phyloP scores from a whole-genome alignment of 2,888 invertebrate genomes.

The Oscheius onirici region DNA sequence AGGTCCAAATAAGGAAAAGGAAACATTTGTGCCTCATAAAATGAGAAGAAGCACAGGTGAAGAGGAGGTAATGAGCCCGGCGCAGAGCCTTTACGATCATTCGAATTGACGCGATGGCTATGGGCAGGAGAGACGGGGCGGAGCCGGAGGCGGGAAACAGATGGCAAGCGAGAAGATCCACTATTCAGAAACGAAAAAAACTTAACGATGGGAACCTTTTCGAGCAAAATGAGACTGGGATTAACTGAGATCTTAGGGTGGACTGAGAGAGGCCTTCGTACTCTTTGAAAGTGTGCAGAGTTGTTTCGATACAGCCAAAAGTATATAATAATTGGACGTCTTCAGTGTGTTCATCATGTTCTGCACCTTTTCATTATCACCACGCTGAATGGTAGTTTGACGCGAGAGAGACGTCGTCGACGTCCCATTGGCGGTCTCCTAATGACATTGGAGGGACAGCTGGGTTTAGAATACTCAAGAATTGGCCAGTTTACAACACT shows the following conservation, averaged over 20 bases:
- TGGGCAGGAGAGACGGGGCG: slow-evolving; percentile 4
- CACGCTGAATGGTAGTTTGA: too few species aligned
- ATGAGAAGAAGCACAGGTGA: slow-evolving; percentile 26
- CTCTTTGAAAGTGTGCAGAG: too few species aligned
- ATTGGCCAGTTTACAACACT: too few species aligned
- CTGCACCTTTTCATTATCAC: too few species aligned
- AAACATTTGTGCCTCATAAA: slow-evolving; percentile 2
- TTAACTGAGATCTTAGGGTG: background rate
- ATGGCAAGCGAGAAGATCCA: background rate
- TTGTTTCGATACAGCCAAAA: too few species aligned
- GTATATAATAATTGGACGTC: background rate
- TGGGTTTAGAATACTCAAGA: too few species aligned
- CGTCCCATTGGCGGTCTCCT: slow-evolving; percentile 1
- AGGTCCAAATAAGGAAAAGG: too few species aligned
- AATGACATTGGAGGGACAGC: slow-evolving; percentile 8
- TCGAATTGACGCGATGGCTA: slow-evolving; percentile 24
- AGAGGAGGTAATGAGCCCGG: slow-evolving; percentile 29
- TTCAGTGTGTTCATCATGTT: too few species aligned
- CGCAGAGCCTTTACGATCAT: slow-evolving; percentile 29
- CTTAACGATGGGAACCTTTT: background rate
- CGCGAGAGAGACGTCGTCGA: too few species aligned
- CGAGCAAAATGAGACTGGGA: background rate
- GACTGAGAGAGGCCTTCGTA: background rate
- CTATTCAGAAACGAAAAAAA: background rate
- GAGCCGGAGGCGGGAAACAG: slow-evolving; percentile 8